phyloP scores from a whole-genome alignment of 2,888 invertebrate genomes.

The Latrodectus elegans region DNA sequence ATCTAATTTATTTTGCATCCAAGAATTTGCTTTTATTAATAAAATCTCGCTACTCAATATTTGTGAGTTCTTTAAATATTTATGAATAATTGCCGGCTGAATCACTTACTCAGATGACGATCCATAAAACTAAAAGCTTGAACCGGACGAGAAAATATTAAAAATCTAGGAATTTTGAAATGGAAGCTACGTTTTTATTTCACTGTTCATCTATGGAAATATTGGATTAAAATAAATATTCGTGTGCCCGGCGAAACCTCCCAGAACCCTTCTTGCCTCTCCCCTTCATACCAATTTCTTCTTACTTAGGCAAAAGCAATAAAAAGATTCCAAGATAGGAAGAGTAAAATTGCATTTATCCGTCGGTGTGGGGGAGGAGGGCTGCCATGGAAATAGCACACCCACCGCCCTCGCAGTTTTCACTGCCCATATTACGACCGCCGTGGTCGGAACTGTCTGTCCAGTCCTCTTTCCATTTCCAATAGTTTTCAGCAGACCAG shows the following conservation, averaged over 20 bases:
- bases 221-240: constrained; percentile 66
- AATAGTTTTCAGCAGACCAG: constrained; percentile 65
- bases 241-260: constrained; percentile 16
- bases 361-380: constrained; percentile 10
- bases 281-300: constrained; percentile 29
- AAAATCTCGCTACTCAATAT: too few species aligned
- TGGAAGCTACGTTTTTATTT: too few species aligned
- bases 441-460: constrained; percentile 49
- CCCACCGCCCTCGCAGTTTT: constrained; percentile 53
- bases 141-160: too few species aligned
- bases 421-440: constrained; percentile 67
- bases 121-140: too few species aligned
- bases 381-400: constrained; percentile 61
- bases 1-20: too few species aligned
- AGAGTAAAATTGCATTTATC: constrained; percentile 66
- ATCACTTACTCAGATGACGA: too few species aligned
- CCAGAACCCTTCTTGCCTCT: background rate
- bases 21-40: too few species aligned
- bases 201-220: constrained; percentile 36
- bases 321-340: constrained; percentile 68
- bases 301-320: constrained; percentile 66
- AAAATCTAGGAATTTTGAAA: too few species aligned
- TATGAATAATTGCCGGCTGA: too few species aligned
- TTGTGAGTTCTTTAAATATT: too few species aligned
- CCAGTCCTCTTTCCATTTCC: constrained; percentile 53